Conservation (phyloP, 2,888 invertebrate species). For the Melinaea menophilus region DNA sequence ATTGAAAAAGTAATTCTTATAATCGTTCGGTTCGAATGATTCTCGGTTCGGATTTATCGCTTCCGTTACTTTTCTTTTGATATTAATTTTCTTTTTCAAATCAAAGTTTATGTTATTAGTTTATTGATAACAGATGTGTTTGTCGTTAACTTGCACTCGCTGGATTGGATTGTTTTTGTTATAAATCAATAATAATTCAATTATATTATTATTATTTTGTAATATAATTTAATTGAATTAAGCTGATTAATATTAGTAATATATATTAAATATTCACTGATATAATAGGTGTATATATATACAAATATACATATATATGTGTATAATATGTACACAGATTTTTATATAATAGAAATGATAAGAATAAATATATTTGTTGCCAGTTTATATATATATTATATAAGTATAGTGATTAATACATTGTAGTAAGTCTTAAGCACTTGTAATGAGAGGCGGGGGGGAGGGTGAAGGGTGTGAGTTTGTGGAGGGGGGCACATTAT, state of each 20-base stretch:
- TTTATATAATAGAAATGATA: too few relatives aligned
- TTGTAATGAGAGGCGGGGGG: conserved; percentile 30
- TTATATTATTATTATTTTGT: too few relatives aligned
- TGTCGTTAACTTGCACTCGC: conserved; percentile 1
- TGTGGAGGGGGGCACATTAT: conserved; percentile 41
- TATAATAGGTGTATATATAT: too few relatives aligned
- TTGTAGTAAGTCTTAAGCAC: conserved; percentile 27
- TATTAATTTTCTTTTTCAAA: conserved; percentile 33
- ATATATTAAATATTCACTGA: too few relatives aligned
- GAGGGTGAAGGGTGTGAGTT: conserved; percentile 16
- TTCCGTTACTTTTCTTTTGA: conserved; percentile 28
- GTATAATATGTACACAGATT: too few relatives aligned
- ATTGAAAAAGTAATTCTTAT: conserved; percentile 51
- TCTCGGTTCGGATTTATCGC: conserved; percentile 48
- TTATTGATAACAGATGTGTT: conserved; percentile 7
- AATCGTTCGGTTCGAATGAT: conserved; percentile 48
- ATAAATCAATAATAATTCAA: too few relatives aligned
- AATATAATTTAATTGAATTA: too few relatives aligned
- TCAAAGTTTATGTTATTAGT: conserved; percentile 18
- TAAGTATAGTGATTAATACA: conserved; percentile 7
- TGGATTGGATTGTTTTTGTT: not conserved
- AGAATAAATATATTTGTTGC: too few relatives aligned
- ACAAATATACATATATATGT: too few relatives aligned
- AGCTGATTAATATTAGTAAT: too few relatives aligned
- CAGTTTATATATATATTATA: too few relatives aligned